Evolutionary conservation across 2,113 vertebrate genomes (phyloP), one percentile per base, ranked within the genome.

Genomic region (Taurulus bubalis): DNA sequence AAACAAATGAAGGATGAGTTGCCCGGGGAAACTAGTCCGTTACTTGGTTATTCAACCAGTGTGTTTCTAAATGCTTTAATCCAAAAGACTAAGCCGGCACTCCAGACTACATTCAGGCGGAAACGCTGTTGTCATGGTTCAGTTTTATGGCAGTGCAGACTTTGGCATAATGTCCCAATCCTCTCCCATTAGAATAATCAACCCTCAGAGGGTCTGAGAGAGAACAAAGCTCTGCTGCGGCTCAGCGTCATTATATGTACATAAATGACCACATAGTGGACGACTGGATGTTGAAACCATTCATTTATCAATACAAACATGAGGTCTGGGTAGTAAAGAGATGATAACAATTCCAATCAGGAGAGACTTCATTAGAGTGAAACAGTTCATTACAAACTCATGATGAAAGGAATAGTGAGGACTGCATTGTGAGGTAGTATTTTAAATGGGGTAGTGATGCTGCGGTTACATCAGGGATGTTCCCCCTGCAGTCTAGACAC

Each of bases 51-150:
- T 75, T 82, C 78, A 80, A 40, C 64, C 81, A 80, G 59, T 32
- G 47, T 68, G 79, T 88, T 82, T 80, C 72, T 77, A 55, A 53
- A 42, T 9, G 66, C 65, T 80, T 77, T 86, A 82, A 83, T 80
- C 72, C 79, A 36, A 77, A 80, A 68, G 80, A 78, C 77, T 45
- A 73, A 80, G 69, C 59, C 42, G 51, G 28, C 78, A 36, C 70
- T 72, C 47, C 22, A 63, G 56, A 86, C 70, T 72, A 59, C 71
- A 59, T 56, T 66, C 56, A 71, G 42, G 75, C 75, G 56, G 47
- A 82, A 82, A 80, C 60, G 12, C 12, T 53, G 71, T 53, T 65
- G 79, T 78, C 34, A 49, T 49, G 67, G 40, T 80, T 85, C 62
- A 62, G 53, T 79, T 3, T 58, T 47, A 2, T 22, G 20, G 22